phyloP scores from a whole-genome alignment of 2,113 vertebrate species.

The Sturnira hondurensis region DNA sequence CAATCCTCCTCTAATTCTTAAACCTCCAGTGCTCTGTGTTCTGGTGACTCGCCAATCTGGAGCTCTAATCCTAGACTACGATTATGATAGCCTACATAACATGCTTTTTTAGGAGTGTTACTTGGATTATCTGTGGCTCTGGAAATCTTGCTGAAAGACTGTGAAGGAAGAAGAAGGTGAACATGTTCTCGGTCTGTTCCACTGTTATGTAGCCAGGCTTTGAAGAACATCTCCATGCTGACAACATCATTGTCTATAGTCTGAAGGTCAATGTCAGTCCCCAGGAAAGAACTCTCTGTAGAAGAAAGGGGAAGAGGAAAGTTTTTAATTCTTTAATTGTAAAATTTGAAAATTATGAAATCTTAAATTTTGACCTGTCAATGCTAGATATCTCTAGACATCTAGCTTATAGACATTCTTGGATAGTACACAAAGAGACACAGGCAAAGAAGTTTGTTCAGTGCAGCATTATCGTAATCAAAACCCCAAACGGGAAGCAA shows the following conservation, averaged over 20 bases:
- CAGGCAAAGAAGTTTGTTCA: background rate
- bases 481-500: background rate
- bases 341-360: constrained; percentile 12
- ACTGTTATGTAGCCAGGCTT: constrained; percentile 91
- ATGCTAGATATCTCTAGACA: background rate
- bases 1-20: background rate
- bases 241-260: constrained; percentile 85
- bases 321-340: background rate
- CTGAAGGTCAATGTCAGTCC: constrained; percentile 88
- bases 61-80: background rate
- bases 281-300: constrained; percentile 85
- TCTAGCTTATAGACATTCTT: background rate
- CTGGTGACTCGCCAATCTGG: background rate
- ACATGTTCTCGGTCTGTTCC: constrained; percentile 89
- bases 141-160: background rate
- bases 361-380: background rate
- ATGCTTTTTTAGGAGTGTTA: constrained; percentile 55
- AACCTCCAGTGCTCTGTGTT: background rate
- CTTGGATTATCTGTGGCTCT: constrained; percentile 69
- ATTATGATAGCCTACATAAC: background rate
- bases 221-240: constrained; percentile 90
- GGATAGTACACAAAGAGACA: background rate
- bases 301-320: constrained; percentile 26
- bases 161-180: constrained; percentile 88
- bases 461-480: background rate